These are phyloP conservation scores for Thamnophis elegans DNA, from an alignment of 2,797 vertebrate genomes.

Conservation along the genomic window DNA sequence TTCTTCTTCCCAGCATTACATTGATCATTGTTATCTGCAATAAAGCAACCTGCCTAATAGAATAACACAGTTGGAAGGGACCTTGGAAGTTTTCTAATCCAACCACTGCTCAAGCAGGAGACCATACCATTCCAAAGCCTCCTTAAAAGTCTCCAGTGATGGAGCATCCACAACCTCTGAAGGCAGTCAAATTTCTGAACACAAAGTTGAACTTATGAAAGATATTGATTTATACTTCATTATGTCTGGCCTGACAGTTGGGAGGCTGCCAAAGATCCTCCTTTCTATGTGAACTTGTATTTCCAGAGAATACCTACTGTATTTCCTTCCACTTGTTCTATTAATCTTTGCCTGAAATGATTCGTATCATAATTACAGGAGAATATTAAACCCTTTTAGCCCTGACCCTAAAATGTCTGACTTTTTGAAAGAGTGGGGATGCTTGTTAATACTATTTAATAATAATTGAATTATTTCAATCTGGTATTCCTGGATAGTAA, in stretches of 20 bases:
- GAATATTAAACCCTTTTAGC: neutral
- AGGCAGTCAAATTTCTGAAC: neutral
- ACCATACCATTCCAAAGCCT: neutral
- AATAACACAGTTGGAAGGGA: neutral
- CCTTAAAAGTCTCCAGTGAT: neutral
- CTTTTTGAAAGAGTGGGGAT: neutral
- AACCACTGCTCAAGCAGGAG: neutral
- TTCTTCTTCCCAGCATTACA: neutral
- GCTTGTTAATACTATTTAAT: neutral
- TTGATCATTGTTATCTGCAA: neutral
- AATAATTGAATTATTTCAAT: neutral
- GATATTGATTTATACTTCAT: neutral
- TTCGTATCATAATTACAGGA: neutral
- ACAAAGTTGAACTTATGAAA: neutral
- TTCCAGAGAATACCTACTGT: neutral
- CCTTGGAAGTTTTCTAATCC: neutral
- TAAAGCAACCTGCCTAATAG: neutral
- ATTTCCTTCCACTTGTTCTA: neutral
- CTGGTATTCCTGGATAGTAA: neutral
- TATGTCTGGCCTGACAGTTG: neutral
- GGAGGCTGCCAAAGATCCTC: neutral
- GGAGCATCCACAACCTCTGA: neutral
- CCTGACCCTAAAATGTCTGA: neutral
- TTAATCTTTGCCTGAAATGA: neutral
- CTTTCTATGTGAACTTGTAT: neutral